Conservation (phyloP, 2,797 vertebrate species). For the Danionella dracula region DNA sequence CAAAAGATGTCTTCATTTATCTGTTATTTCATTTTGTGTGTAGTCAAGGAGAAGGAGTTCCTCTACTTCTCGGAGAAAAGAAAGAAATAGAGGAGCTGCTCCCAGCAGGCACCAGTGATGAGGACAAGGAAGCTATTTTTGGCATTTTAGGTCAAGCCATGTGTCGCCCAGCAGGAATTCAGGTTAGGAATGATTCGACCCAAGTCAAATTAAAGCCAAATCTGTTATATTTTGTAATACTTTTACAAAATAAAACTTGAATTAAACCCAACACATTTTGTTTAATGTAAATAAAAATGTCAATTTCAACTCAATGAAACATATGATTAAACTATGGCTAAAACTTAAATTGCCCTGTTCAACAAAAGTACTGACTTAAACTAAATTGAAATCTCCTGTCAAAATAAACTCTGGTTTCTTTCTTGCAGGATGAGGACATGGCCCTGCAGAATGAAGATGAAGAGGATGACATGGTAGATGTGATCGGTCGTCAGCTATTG, state of each 20-base stretch:
- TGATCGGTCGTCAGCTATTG: slow-evolving; percentile 91
- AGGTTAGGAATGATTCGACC: slow-evolving; percentile 77
- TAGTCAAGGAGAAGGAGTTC: slow-evolving; percentile 92
- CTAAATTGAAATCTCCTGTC: no score
- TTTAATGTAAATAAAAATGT: no score
- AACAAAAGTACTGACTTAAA: no score
- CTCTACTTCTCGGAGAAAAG: slow-evolving; percentile 86
- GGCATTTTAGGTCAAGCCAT: slow-evolving; percentile 96
- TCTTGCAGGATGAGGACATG: slow-evolving; percentile 95
- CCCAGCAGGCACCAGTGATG: slow-evolving; percentile 79
- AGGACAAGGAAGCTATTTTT: slow-evolving; percentile 90
- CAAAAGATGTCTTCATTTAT: background rate
- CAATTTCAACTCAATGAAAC: no score
- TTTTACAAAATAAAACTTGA: no score
- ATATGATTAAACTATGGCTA: no score
- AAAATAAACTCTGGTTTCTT: no score
- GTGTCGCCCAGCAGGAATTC: slow-evolving; percentile 94
- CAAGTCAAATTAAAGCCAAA: no score
- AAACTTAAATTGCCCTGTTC: no score
- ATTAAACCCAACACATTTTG: no score
- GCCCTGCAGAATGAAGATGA: slow-evolving; percentile 91
- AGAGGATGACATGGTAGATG: slow-evolving; percentile 94
- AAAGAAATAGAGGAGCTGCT: slow-evolving; percentile 88
- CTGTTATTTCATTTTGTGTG: background rate
- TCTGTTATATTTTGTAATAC: no score